These are phyloP conservation scores for Diabrotica virgifera DNA, from an alignment of 1,140 invertebrate species.

Conservation along the genomic window DNA sequence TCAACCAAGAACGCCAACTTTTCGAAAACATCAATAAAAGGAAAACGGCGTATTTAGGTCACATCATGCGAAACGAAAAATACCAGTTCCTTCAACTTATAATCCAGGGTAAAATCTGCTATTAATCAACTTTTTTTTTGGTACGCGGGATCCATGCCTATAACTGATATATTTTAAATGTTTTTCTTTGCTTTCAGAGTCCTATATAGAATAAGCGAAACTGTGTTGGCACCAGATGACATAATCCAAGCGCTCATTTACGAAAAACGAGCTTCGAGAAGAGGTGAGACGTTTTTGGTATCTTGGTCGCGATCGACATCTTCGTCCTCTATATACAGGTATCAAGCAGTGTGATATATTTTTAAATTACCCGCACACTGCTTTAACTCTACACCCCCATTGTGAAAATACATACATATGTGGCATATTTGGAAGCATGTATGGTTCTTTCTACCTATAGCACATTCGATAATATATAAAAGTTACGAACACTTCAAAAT, in stretches of 20 bases:
- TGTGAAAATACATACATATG: conserved; percentile 6
- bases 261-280: conserved; percentile 49
- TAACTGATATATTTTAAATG: no score
- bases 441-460: no score
- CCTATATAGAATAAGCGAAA: conserved; percentile 40
- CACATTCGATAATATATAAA: no score
- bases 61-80: no score
- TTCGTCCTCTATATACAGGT: conserved; percentile 64
- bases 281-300: conserved; percentile 62
- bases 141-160: no score
- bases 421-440: not conserved
- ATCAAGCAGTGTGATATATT: conserved; percentile 33
- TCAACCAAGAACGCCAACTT: no score
- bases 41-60: no score
- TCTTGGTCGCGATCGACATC: conserved; percentile 64
- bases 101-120: no score
- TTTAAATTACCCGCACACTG: conserved; percentile 9
- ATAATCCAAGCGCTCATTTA: conserved; percentile 54
- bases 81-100: no score
- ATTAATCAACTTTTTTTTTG: no score
- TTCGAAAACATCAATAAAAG: no score
- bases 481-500: no score
- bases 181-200: conserved; percentile 22
- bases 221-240: conserved; percentile 54
- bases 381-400: conserved; percentile 6